phyloP scores from a whole-genome alignment of 2,888 invertebrate species.

The Argynnis bischoffii region DNA sequence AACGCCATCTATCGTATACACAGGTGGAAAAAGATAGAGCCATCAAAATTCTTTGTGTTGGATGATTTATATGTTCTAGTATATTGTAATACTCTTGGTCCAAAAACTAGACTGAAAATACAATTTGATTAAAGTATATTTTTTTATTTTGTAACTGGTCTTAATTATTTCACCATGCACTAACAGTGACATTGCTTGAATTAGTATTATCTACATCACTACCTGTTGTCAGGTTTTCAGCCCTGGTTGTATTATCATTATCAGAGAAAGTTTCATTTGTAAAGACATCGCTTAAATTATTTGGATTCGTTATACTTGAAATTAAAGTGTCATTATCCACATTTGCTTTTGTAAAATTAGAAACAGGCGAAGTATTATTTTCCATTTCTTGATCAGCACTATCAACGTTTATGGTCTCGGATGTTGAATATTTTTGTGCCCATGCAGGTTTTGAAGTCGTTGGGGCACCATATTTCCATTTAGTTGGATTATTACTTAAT shows the following conservation, averaged over 20 bases:
- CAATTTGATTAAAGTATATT: too few species aligned
- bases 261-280: slow-evolving; percentile 5
- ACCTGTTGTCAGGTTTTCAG: background rate
- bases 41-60: too few species aligned
- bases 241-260: slow-evolving; percentile 12
- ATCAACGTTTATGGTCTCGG: background rate
- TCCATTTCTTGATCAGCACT: background rate
- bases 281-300: background rate
- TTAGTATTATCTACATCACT: background rate
- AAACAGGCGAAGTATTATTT: background rate
- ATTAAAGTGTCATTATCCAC: background rate
- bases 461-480: slow-evolving; percentile 54
- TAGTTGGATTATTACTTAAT: slow-evolving; percentile 36
- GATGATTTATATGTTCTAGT: too few species aligned
- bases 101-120: too few species aligned
- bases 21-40: too few species aligned
- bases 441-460: slow-evolving; percentile 58
- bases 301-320: slow-evolving; percentile 6
- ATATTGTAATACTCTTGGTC: too few species aligned
- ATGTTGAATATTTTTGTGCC: slow-evolving; percentile 42
- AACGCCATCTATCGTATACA: too few species aligned
- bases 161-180: too few species aligned
- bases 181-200: background rate
- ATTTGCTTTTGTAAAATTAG: background rate
- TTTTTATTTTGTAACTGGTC: too few species aligned